Conservation (phyloP, 1,140 invertebrate species). For the Agraylea sexmaculata region DNA sequence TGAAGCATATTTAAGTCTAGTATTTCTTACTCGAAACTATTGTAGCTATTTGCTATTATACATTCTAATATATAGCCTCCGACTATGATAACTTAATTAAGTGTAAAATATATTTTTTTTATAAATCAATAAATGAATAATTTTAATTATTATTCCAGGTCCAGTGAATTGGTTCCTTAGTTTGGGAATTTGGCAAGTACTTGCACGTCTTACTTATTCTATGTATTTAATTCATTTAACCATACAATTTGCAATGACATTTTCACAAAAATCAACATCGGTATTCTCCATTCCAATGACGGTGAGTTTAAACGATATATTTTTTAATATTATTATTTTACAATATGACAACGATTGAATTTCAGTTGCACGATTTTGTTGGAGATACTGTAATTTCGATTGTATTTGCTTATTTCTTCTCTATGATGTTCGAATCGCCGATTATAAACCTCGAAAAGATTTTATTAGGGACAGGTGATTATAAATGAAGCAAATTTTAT, state of each 20-base stretch:
- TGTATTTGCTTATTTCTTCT: background rate
- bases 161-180: constrained; percentile 38
- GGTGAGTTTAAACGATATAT: no score
- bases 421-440: constrained; percentile 3
- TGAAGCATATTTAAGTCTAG: no score
- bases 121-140: no score
- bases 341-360: background rate
- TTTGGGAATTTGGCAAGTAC: constrained; percentile 35
- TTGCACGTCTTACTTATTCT: constrained; percentile 37
- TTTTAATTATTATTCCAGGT: no score
- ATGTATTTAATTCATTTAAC: constrained; percentile 39
- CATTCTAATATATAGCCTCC: no score
- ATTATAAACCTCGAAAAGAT: constrained; percentile 1
- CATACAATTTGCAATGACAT: constrained; percentile 20
- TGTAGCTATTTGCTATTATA: no score
- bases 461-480: constrained; percentile 4
- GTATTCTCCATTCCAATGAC: background rate
- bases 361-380: constrained; percentile 11
- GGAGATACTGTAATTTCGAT: constrained; percentile 9
- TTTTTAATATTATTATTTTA: background rate
- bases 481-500: background rate
- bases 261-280: constrained; percentile 23
- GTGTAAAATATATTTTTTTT: no score
- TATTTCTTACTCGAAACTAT: no score
- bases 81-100: no score